Conservation (phyloP, 2,113 vertebrate species). For the Xiphophorus couchianus region DNA sequence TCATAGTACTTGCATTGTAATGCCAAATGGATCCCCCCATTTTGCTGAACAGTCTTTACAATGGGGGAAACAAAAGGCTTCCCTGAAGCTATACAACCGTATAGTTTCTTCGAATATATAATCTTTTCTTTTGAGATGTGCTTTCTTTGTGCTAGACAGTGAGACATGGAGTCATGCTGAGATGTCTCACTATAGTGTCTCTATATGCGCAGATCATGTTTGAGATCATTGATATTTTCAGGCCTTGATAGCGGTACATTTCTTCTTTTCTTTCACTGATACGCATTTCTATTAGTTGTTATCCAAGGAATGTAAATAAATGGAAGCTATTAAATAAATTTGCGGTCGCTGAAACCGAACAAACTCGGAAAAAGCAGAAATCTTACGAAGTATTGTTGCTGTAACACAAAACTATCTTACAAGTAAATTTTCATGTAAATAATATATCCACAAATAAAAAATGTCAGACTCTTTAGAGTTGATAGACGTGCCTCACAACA, state of each 20-base stretch:
- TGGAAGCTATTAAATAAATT: neutral
- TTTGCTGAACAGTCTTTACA: conserved; percentile 22
- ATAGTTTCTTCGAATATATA: neutral
- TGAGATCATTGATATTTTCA: neutral
- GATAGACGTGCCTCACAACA: too few relatives aligned
- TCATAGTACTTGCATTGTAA: neutral
- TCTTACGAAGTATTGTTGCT: too few relatives aligned
- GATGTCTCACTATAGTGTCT: conserved; percentile 6
- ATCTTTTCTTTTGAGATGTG: neutral
- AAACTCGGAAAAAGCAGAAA: too few relatives aligned
- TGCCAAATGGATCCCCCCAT: neutral
- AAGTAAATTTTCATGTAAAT: too few relatives aligned
- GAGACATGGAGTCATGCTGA: neutral
- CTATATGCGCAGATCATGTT: neutral
- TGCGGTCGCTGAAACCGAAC: too few relatives aligned
- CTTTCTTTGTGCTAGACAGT: neutral
- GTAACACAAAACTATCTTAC: too few relatives aligned
- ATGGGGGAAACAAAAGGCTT: neutral
- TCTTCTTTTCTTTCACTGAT: neutral
- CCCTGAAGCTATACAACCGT: neutral
- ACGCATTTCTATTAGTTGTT: neutral
- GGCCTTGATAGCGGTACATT: neutral
- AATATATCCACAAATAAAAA: too few relatives aligned
- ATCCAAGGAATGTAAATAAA: neutral
- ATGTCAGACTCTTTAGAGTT: too few relatives aligned